Conservation (phyloP, 2,888 invertebrate species). For the Acheta domesticus region DNA sequence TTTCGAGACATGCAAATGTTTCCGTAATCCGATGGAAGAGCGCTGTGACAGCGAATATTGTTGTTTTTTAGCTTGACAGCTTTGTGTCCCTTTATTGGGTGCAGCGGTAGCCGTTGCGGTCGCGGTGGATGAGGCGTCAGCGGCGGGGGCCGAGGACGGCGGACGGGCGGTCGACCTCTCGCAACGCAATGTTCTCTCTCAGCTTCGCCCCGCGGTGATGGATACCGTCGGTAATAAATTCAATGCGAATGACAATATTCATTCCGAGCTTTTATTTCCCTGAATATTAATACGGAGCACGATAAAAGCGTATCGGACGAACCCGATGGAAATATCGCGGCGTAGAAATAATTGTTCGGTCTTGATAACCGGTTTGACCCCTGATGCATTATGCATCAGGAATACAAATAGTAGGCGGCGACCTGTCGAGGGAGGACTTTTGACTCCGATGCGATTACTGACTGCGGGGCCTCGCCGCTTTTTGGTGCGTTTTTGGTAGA, state of each 20-base stretch:
- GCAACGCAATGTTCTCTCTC: background rate
- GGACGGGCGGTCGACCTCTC: too few species aligned
- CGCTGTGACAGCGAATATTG: background rate
- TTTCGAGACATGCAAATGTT: too few species aligned
- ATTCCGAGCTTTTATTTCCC: background rate
- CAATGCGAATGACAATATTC: background rate
- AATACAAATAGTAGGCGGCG: too few species aligned
- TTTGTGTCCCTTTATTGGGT: background rate
- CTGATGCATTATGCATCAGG: background rate
- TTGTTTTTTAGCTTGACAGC: background rate
- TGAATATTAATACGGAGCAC: background rate
- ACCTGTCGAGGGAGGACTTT: too few species aligned
- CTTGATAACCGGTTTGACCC: background rate
- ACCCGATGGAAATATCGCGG: background rate
- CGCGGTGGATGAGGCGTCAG: too few species aligned
- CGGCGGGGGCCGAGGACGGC: too few species aligned
- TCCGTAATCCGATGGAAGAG: too few species aligned
- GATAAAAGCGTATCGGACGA: background rate
- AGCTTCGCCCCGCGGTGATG: background rate
- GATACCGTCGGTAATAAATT: background rate
- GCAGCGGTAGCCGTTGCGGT: too few species aligned
- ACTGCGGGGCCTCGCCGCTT: too few species aligned
- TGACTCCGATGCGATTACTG: too few species aligned
- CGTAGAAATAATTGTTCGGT: constrained; percentile 18
- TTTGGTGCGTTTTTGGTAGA: too few species aligned